Conservation (phyloP, 1,140 invertebrate genomes). For the Rhagoletis zephyria region DNA sequence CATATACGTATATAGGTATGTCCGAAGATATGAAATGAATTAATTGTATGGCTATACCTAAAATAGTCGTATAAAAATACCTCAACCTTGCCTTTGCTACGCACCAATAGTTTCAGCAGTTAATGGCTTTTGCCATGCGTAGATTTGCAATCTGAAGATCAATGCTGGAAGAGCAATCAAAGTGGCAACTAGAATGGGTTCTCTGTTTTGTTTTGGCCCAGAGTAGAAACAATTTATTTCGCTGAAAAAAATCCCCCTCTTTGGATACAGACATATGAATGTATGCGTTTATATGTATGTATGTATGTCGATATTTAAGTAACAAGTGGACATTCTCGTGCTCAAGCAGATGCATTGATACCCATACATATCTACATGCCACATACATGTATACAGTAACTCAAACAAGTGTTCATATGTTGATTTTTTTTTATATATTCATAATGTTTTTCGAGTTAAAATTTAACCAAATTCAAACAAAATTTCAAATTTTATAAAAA, state of each 20-base stretch:
- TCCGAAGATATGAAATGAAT: no score
- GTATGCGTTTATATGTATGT: neutral
- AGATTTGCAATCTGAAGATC: conserved; percentile 13
- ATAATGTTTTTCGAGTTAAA: no score
- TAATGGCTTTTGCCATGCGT: neutral
- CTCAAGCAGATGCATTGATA: no score
- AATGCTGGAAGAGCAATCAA: neutral
- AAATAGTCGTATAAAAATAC: neutral
- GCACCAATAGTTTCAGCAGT: neutral
- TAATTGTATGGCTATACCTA: no score
- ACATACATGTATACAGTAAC: no score
- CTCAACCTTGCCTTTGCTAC: neutral
- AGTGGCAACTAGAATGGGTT: neutral
- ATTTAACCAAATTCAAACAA: no score
- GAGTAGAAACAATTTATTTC: neutral
- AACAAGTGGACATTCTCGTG: neutral
- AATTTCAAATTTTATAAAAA: no score
- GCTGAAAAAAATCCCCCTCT: neutral
- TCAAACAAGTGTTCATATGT: no score
- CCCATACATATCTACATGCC: no score
- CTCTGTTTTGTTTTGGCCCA: neutral
- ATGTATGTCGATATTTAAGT: neutral
- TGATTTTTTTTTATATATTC: no score
- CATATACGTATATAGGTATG: no score
- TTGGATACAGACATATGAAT: neutral